Base-by-base conservation (phyloP, 2,888 invertebrate species). In the Cancer borealis region DNA sequence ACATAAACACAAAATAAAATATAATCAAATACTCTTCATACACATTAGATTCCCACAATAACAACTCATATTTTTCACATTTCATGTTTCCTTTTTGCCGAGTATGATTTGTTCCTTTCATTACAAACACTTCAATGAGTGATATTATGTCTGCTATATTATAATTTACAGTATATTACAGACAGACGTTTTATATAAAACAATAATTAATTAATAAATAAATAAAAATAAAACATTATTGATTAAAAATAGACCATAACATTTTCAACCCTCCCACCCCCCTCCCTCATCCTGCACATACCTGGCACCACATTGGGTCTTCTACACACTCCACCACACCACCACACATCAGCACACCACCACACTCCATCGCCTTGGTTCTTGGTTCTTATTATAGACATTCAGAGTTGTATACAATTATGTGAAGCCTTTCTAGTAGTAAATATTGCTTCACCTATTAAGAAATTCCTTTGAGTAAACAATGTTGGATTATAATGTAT, bases 331-430 rank as follows among this genome's bases (percentile, higher is more conserved):
- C 17, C 60, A 60, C 60, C 60, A 79, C 73, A 39, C 39, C 39
- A 39, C 1, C 39, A 39, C 39, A 39, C 39, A 39, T 2, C 39
- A 39, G 2, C 39, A 39, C 39, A 39, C 39, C 2, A 39, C 39
- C 39, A 39, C 39, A 39, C n/a, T 79, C 73, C 10, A 10, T 79
- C 10, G 4, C 73, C 26, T 79, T 79, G 73, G 26, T n/a, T 73
- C 73, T n/a, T n/a, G 26, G 73, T 79, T 79, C 6, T 26, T 79
- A 21, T 79, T 79, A 26, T 10, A 30, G 26, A 79, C 30, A 79
- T 79, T 79, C 73, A 79, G 73, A 79, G n/a, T 79, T 79, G n/a
- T 26, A 79, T 26, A 79, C 73, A 26, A 8, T 26, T 79, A 79
- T 79, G n/a, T n/a, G 73, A 79, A 79, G 73, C 73, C 73, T n/a